Conservation (phyloP, 2,888 invertebrate genomes). For the Pristionchus fissidentatus region DNA sequence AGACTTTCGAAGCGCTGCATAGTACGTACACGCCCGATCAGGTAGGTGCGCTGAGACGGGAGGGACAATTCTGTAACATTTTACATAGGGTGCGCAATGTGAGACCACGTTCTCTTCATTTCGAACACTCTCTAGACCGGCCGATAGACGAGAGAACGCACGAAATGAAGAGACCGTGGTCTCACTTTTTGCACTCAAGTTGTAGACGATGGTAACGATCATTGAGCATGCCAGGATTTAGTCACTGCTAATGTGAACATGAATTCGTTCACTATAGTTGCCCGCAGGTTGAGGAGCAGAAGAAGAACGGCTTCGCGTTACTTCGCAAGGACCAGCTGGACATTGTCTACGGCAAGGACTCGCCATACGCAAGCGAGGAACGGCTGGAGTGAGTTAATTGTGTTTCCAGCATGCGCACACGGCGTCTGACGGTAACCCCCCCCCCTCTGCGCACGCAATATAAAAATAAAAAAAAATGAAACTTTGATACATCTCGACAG, state of each 20-base stretch:
- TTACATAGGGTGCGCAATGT: too few relatives aligned
- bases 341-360: constrained; percentile 67
- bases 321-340: constrained; percentile 65
- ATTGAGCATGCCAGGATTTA: background rate
- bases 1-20: constrained; percentile 62
- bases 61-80: too few relatives aligned
- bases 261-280: background rate
- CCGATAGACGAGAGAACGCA: too few relatives aligned
- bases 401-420: too few relatives aligned
- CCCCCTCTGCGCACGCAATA: too few relatives aligned
- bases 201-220: background rate
- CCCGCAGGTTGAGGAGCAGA: constrained; percentile 61
- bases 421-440: background rate
- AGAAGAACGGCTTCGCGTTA: constrained; percentile 64
- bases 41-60: too few relatives aligned
- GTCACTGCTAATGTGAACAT: too few relatives aligned
- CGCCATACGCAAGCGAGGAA: constrained; percentile 64
- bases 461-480: background rate
- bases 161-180: too few relatives aligned
- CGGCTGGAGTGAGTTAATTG: constrained; percentile 49
- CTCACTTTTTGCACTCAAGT: too few relatives aligned
- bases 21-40: constrained; percentile 60
- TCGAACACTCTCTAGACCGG: too few relatives aligned
- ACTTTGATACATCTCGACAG: background rate
- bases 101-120: too few relatives aligned